These are phyloP conservation scores for Philopedon plagiatum DNA, from an alignment of 2,888 invertebrate species.

Conservation along the genomic window DNA sequence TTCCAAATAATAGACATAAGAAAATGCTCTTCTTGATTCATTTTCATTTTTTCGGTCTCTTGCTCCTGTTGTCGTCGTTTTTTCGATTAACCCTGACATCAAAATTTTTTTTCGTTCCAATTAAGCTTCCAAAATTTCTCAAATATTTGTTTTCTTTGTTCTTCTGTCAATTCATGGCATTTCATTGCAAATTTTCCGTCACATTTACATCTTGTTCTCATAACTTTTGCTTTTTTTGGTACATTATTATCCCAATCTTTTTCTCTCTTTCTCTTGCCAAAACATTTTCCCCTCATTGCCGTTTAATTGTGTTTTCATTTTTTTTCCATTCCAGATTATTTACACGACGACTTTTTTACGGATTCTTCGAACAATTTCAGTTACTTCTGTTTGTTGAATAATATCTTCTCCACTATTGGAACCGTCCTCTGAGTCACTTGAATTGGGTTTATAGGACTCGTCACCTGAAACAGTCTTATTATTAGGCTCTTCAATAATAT, in stretches of 20 bases:
- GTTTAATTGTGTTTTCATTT: slow-evolving; percentile 14
- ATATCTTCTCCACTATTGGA: too few relatives aligned
- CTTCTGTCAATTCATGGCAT: slow-evolving; percentile 19
- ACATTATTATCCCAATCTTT: slow-evolving; percentile 5
- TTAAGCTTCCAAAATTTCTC: slow-evolving; percentile 28
- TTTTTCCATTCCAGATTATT: slow-evolving; percentile 13
- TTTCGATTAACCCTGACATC: too few relatives aligned
- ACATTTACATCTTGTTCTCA: slow-evolving; percentile 9
- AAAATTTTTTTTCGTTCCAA: slow-evolving; percentile 40
- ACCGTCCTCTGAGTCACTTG: background rate
- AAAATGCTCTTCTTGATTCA: slow-evolving; percentile 24
- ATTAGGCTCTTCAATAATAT: too few relatives aligned
- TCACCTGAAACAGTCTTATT: too few relatives aligned
- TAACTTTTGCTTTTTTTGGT: slow-evolving; percentile 18
- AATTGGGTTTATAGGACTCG: too few relatives aligned
- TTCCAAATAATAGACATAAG: slow-evolving; percentile 26
- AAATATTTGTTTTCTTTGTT: slow-evolving; percentile 22
- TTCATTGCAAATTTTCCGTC: slow-evolving; percentile 1
- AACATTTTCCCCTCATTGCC: slow-evolving; percentile 16
- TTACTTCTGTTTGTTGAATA: background rate
- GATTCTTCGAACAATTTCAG: background rate
- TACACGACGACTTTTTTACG: slow-evolving; percentile 9
- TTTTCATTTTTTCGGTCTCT: slow-evolving; percentile 28
- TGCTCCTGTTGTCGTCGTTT: slow-evolving; percentile 10
- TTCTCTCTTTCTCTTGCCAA: slow-evolving; percentile 15